Evolutionary conservation across 2,888 invertebrate genomes (phyloP).

Genomic region (Stegophylla sp.): DNA sequence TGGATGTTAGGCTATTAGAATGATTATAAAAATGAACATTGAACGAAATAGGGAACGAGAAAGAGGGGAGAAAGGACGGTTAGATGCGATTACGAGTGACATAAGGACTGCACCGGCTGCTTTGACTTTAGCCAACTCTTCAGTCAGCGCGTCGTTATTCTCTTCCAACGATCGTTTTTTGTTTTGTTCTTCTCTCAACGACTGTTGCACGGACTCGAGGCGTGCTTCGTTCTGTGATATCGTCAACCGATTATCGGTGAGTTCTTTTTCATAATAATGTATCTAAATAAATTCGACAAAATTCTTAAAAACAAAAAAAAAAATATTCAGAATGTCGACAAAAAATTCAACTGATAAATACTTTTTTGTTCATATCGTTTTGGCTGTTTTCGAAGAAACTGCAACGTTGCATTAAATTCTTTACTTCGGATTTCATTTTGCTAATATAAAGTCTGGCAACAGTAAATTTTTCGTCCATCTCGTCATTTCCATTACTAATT

Average conservation of each 20-base stretch:
- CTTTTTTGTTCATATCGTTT: constrained; percentile 89
- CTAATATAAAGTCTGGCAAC: constrained; percentile 96
- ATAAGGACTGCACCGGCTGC: too few species aligned
- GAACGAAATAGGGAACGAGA: too few species aligned
- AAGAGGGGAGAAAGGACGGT: too few species aligned
- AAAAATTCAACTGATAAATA: constrained; percentile 63
- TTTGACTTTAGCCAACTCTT: constrained; percentile 91
- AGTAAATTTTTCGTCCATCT: constrained; percentile 98
- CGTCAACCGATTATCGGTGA: constrained; percentile 87
- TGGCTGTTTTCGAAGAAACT: constrained; percentile 87
- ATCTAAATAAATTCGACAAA: constrained; percentile 67
- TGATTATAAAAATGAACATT: too few species aligned
- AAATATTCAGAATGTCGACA: constrained; percentile 13
- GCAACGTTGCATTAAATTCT: constrained; percentile 90
- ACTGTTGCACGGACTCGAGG: constrained; percentile 91
- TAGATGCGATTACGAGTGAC: too few species aligned
- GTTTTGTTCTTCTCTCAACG: constrained; percentile 92
- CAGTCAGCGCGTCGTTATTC: constrained; percentile 87
- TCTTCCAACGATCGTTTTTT: constrained; percentile 94
- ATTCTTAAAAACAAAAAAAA: not conserved
- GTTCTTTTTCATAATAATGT: constrained; percentile 87
- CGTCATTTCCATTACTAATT: constrained; percentile 76
- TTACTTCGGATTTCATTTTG: constrained; percentile 99
- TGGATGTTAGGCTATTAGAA: too few species aligned
- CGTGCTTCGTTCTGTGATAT: constrained; percentile 96